phyloP scores from a whole-genome alignment of 2,888 invertebrate genomes.

The Stenurella melanura region DNA sequence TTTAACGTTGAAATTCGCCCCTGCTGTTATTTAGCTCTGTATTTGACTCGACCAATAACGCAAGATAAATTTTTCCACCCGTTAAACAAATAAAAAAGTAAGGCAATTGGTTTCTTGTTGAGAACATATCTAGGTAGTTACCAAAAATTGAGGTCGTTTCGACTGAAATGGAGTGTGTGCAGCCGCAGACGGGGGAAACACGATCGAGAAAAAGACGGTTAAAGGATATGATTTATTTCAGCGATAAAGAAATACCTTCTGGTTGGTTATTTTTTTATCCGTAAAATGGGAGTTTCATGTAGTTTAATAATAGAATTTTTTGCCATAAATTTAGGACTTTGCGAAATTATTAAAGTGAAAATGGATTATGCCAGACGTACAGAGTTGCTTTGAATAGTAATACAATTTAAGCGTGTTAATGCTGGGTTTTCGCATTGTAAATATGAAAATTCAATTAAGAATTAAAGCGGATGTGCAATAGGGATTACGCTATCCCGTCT shows the following conservation, averaged over 20 bases:
- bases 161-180: slow-evolving; percentile 54
- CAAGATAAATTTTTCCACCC: slow-evolving; percentile 29
- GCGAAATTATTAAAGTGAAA: slow-evolving; percentile 25
- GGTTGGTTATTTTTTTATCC: slow-evolving; percentile 55
- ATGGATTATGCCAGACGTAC: neutral
- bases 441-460: too few species aligned
- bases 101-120: slow-evolving; percentile 45
- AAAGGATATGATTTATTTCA: slow-evolving; percentile 56
- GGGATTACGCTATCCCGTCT: too few species aligned
- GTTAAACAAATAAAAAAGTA: slow-evolving; percentile 43
- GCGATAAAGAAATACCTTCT: slow-evolving; percentile 54
- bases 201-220: slow-evolving; percentile 46
- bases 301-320: slow-evolving; percentile 41
- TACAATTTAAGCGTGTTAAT: neutral
- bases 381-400: slow-evolving; percentile 7
- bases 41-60: slow-evolving; percentile 21
- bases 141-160: slow-evolving; percentile 56
- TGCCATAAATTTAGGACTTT: slow-evolving; percentile 29
- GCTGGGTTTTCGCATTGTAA: neutral
- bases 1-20: neutral
- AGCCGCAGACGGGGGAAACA: slow-evolving; percentile 38
- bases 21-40: neutral
- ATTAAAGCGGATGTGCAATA: too few species aligned
- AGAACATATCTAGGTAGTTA: slow-evolving; percentile 46
- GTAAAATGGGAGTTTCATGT: slow-evolving; percentile 54